Base-by-base conservation (phyloP, 2,113 vertebrate genomes). In the Chinchilla lanigera region DNA sequence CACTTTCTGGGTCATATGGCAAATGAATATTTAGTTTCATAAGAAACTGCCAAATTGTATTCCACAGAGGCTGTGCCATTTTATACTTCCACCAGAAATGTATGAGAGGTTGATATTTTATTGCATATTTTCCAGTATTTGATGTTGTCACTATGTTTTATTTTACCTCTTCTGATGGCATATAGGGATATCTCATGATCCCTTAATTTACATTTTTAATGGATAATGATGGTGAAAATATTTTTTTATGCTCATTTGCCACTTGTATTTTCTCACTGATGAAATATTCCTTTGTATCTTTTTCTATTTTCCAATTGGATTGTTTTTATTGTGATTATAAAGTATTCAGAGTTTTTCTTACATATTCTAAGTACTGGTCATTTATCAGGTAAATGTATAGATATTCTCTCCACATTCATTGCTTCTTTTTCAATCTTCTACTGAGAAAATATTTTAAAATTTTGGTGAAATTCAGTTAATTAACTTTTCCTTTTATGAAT, bases 171-270 rank as follows among this genome's bases (percentile, higher is more conserved):
- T 88, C 30, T 86, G 11, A 24, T 33, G 26, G 20, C 87, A 63
- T 54, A 4, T 44, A 67, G 35, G 73, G 82, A 80, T 35, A 78
- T 50, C 65, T 52, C n/a, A 38, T 93, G 47, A 17, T 52, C 2
- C 30, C 26, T 93, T 93, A 73, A 65, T 94, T 94, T 94, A 61
- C 17, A 61, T 89, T 86, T 86, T 71, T 69, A 89, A 63, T 89
- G 28, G 60, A 28, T 61, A 60, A 30, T 78, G 50, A 77, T 28
- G 3, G 4, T 3, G 83, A 58, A 44, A 52, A 50, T 73, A 24
- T 71, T 47, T 56, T 85, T 22, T 35, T 73, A 24, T 38, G 30
- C n/a, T 56, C n/a, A 33, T 44, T 44, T 52, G 24, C 28, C 3
- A 44, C 58, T 38, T 92, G 63, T 44, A 60, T 90, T 41, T 78